A percentile compares a stretch with the other conserved stretches of the same genome.
phyloP scores from a whole-genome alignment of 2,888 invertebrate genomes.

The Drymonia ruficornis region DNA sequence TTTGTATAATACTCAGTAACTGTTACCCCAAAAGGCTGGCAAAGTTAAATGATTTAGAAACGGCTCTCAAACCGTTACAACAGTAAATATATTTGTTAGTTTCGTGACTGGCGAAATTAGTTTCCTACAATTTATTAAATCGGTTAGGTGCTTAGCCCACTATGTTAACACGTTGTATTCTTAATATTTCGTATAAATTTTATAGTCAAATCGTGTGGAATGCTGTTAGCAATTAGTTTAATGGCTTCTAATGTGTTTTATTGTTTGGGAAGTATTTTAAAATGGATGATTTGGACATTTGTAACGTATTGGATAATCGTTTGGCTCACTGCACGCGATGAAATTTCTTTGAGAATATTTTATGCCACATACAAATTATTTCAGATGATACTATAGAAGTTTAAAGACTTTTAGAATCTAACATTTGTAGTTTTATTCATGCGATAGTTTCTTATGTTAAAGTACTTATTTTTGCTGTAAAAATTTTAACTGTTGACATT shows the following conservation, averaged over 20 bases:
- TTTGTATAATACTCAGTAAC: background rate
- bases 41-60: constrained; percentile 22
- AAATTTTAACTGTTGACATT: too few species aligned
- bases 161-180: background rate
- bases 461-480: too few species aligned
- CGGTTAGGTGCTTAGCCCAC: background rate
- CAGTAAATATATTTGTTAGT: constrained; percentile 12
- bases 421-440: too few species aligned
- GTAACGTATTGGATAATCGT: background rate
- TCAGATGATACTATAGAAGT: too few species aligned
- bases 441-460: too few species aligned
- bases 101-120: constrained; percentile 15
- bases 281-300: background rate
- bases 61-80: constrained; percentile 22
- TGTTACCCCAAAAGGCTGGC: background rate
- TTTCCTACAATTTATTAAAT: background rate
- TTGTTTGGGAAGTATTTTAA: constrained; percentile 2
- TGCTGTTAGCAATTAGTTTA: constrained; percentile 6
- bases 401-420: too few species aligned
- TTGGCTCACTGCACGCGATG: background rate
- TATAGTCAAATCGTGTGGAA: constrained; percentile 5
- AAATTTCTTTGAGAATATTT: background rate
- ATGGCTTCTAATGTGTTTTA: constrained; percentile 6
- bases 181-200: constrained; percentile 2
- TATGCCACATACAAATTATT: background rate